Percentiles rank a stretch among this genome's conserved stretches.
Conservation (phyloP, 2,113 vertebrate species). For the Ophthalmolycus amberensis region DNA sequence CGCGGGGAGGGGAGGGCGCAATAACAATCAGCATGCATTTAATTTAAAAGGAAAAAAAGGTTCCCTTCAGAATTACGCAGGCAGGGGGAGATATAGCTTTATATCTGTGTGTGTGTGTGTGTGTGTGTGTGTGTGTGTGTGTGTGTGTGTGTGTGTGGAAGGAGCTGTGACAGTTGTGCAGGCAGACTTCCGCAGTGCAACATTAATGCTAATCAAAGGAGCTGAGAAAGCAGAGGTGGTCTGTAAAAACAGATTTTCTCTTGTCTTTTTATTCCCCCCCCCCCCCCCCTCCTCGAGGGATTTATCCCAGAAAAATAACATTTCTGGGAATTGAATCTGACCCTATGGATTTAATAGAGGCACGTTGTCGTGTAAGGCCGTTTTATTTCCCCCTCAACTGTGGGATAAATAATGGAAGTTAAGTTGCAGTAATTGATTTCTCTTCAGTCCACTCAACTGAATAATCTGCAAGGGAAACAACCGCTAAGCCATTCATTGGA, state of each 20-base stretch:
- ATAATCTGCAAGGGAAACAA: slow-evolving; percentile 77
- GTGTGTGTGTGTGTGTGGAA: slow-evolving; percentile 34
- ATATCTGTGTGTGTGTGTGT: slow-evolving; percentile 6
- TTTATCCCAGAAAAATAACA: slow-evolving; percentile 59
- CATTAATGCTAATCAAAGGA: slow-evolving; percentile 77
- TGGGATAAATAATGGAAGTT: slow-evolving; percentile 70
- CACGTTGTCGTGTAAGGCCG: slow-evolving; percentile 34
- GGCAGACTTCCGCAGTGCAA: slow-evolving; percentile 63
- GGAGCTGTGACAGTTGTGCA: slow-evolving; percentile 47
- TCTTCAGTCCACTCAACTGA: slow-evolving; percentile 80
- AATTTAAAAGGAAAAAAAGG: slow-evolving; percentile 67
- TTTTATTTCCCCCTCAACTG: slow-evolving; percentile 21
- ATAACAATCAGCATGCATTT: slow-evolving; percentile 78
- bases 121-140: slow-evolving; percentile 38
- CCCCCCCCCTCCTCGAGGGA: slow-evolving; percentile 8
- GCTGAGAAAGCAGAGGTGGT: slow-evolving; percentile 72
- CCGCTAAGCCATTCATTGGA: slow-evolving; percentile 74
- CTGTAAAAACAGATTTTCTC: slow-evolving; percentile 74
- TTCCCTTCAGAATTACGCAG: slow-evolving; percentile 57
- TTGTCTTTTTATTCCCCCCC: slow-evolving; percentile 64
- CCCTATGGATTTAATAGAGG: slow-evolving; percentile 58
- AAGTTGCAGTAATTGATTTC: slow-evolving; percentile 79
- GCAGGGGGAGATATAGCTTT: slow-evolving; percentile 32
- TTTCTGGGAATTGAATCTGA: slow-evolving; percentile 61
- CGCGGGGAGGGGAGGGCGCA: slow-evolving; percentile 32